Evolutionary conservation across 2,888 invertebrate species (phyloP), one percentile per base, ranked within the genome.

Genomic region (Tenthredo livida): DNA sequence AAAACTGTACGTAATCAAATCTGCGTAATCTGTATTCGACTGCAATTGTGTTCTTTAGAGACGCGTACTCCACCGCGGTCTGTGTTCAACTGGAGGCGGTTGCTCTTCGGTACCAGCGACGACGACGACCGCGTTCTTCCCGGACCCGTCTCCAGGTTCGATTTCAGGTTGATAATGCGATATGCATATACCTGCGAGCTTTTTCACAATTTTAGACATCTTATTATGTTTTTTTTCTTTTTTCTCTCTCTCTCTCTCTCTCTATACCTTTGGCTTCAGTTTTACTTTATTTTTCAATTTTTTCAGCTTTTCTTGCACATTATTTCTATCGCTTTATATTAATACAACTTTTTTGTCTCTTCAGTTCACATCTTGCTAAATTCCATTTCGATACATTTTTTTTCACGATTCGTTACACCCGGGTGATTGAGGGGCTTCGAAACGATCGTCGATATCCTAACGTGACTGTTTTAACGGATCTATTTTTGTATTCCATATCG

Each of bases 31-130:
- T 37, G 10, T 67, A 67, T 67, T 17, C 43, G 72, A 73, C n/a
- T n/a, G n/a, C 21, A 40, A 80, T 17, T 37, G 40, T 29, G n/a
- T 25, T 58, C 58, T 61, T 80, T 12, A 10, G 58, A 80, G 80
- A 80, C 58, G 80, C 33, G 50, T 40, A n/a, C 80, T 37, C 58
- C 21, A 29, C 80, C 58, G 40, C 61, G 80, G 80, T 80, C 80
- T 61, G 58, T 80, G 61, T 80, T 40, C 58, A 61, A 80, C 80
- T 80, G 80, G 80, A 80, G 40, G n/a, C 61, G 10, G 58, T 80
- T 58, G 80, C 78, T 78, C 25, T 78, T 40, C 15, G 21, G n/a
- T 54, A 61, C n/a, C 37, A 15, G 5, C 37, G 37, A 80, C 80
- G 37, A 37, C 78, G 78, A 58, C 75, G 47, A 43, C 21, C 50